Percentiles rank a stretch among this genome's conserved stretches.
phyloP scores from a whole-genome alignment of 2,888 invertebrate genomes.

The Pardosa pseudoannulata region DNA sequence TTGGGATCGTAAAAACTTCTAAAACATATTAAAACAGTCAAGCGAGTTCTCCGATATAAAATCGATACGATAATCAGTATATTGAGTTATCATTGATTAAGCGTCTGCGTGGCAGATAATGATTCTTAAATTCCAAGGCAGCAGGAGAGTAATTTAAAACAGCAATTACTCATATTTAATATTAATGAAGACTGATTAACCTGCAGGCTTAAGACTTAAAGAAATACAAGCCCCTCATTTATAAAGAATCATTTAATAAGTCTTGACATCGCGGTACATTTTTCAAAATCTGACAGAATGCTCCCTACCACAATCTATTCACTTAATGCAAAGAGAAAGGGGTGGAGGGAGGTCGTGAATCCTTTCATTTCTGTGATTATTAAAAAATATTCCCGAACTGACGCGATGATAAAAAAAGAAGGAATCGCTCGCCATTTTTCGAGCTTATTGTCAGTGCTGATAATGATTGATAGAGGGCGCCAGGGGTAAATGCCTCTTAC shows the following conservation, averaged over 20 bases:
- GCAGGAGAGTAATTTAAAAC: neutral
- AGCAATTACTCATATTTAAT: slow-evolving; percentile 13
- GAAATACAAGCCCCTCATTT: slow-evolving; percentile 10
- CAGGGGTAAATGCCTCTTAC: slow-evolving; percentile 73
- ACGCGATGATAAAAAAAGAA: slow-evolving; percentile 29
- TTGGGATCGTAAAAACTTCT: no score
- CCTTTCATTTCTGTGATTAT: slow-evolving; percentile 66
- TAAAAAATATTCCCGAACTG: slow-evolving; percentile 25
- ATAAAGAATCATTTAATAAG: slow-evolving; percentile 17
- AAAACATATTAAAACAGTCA: no score
- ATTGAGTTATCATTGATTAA: slow-evolving; percentile 13
- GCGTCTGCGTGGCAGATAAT: neutral
- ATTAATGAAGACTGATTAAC: slow-evolving; percentile 17
- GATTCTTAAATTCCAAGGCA: neutral
- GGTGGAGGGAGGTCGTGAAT: slow-evolving; percentile 12
- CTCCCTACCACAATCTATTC: slow-evolving; percentile 45
- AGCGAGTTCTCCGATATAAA: no score
- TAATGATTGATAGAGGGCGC: slow-evolving; percentile 73
- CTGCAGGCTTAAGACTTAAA: neutral
- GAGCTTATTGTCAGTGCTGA: slow-evolving; percentile 73
- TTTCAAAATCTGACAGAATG: slow-evolving; percentile 22
- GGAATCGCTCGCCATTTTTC: slow-evolving; percentile 58
- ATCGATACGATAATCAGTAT: neutral
- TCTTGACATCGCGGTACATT: slow-evolving; percentile 7
- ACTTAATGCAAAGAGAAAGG: slow-evolving; percentile 35